Base-by-base conservation (phyloP, 2,113 vertebrate species). In the Arothron firmamentum region DNA sequence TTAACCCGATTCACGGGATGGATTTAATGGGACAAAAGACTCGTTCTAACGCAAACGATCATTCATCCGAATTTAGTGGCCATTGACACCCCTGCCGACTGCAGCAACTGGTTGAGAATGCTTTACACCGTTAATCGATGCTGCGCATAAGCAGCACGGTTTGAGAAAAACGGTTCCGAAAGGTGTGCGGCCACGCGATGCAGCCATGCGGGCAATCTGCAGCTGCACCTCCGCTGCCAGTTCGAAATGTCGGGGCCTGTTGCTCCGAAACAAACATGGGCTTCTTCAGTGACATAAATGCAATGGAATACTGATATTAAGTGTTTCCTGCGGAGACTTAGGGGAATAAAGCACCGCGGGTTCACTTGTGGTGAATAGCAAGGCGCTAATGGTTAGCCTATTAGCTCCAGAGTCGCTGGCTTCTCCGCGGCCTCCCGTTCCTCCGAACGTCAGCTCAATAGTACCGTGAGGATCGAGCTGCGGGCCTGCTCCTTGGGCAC, bases 181-280 rank as follows among this genome's bases (percentile, higher is more conserved):
- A 38, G 34, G 34, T 38, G 34, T 56, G 56, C 50, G 47, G 60
- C 71, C 77, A 69, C 70, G 79, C 73, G 82, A 77, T 73, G 79
- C 65, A 80, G 77, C 82, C 82, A 85, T 82, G 82, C 82, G 82
- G 82, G 72, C 67, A 58, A 47, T 34, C 64, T 56, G 77, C 74
- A 59, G 62, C 69, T 52, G 52, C 74, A 45, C 45, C 53, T 6
- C 65, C 42, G 59, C 72, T 49, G 11, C 34, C 1, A 38, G 34
- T 38, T 38, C 34, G 9, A 11, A 38, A 38, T 1, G 11, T 12
- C 3, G 10, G 34, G 11, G 34, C 34, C 34, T 1, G 9, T 12
- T 38, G 34, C 12, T 38, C 34, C 34, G 9, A 38, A 38, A 38
- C 34, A 12, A 38, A 38, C 34, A 38, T 2, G 34, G 3, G 4